phyloP scores from a whole-genome alignment of 1,140 invertebrate genomes.

The Colletes gigas region DNA sequence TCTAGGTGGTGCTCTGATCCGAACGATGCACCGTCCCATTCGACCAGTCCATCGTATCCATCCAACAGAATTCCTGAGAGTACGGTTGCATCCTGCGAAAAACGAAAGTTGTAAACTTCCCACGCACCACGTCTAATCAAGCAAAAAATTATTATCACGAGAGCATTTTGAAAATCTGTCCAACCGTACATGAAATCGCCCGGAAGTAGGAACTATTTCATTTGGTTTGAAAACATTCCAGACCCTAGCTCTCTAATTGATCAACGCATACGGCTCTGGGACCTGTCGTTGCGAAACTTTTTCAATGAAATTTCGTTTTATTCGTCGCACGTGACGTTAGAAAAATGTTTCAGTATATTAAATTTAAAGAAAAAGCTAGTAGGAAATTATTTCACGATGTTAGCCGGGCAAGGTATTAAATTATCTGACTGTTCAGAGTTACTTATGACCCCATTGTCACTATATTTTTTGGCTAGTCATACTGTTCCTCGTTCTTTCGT shows the following conservation, averaged over 20 bases:
- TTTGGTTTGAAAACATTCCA: background rate
- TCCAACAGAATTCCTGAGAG: conserved; percentile 73
- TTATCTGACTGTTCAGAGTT: no score
- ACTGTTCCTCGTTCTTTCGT: no score
- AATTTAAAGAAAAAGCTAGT: no score
- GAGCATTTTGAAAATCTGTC: no score
- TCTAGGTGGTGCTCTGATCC: conserved; percentile 70
- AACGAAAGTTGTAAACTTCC: background rate
- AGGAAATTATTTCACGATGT: no score
- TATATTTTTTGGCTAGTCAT: no score
- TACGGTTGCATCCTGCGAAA: conserved; percentile 74
- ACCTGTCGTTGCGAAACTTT: background rate
- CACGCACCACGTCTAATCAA: conserved; percentile 9
- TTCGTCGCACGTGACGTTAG: background rate
- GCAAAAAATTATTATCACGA: background rate
- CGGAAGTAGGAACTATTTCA: background rate
- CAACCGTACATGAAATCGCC: background rate
- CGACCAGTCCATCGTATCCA: conserved; percentile 77
- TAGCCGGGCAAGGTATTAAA: no score
- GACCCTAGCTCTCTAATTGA: background rate
- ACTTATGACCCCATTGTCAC: no score
- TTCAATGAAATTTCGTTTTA: no score
- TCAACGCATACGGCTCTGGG: background rate
- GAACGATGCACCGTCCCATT: conserved; percentile 73
- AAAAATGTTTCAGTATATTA: no score